These are phyloP conservation scores for Ornithoptera alexandrae DNA, from an alignment of 2,888 invertebrate genomes.

Conservation along the genomic window DNA sequence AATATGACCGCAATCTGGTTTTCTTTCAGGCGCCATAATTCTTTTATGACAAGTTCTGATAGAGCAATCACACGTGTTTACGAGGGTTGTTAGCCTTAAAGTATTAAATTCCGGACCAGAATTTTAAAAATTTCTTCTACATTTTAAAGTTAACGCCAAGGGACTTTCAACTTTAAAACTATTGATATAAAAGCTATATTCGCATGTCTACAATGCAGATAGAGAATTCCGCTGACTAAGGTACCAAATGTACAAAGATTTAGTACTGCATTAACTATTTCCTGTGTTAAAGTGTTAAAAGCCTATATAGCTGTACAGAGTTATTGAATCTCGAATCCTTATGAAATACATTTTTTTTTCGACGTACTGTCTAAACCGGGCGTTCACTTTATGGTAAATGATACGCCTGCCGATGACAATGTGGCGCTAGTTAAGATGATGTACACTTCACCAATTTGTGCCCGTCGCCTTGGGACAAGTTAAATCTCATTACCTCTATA, in stretches of 20 bases:
- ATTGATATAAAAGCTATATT: not conserved
- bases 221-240: constrained; percentile 14
- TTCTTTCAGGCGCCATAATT: not conserved
- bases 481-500: too few species aligned
- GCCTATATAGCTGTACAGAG: too few species aligned
- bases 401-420: too few species aligned
- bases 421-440: too few species aligned
- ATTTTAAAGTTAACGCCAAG: not conserved
- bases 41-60: constrained; percentile 25
- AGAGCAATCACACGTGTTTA: constrained; percentile 25
- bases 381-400: too few species aligned
- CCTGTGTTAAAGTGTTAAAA: not conserved
- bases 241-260: constrained; percentile 10
- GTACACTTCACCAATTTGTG: too few species aligned
- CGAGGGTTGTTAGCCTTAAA: constrained; percentile 21
- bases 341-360: too few species aligned
- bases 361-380: too few species aligned
- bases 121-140: constrained; percentile 21
- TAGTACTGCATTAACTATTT: constrained; percentile 9
- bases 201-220: not conserved
- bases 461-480: too few species aligned
- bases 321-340: too few species aligned
- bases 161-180: not conserved
- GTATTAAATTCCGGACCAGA: constrained; percentile 20
- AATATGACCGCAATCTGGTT: not conserved